Evolutionary conservation across 2,888 invertebrate species (phyloP).

Genomic region (Pimpla rufipes): DNA sequence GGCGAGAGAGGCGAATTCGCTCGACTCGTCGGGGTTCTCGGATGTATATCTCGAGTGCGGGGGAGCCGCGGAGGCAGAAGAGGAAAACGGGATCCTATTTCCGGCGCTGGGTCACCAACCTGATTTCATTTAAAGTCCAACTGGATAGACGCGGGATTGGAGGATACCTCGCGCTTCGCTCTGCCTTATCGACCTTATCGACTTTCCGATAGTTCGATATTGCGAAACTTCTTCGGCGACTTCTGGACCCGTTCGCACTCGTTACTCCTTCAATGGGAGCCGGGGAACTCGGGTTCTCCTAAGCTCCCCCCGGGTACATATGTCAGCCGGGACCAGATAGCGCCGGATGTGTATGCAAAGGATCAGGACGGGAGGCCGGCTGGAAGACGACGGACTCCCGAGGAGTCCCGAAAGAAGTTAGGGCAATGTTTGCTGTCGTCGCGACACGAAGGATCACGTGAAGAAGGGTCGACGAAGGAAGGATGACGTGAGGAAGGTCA

Average conservation of each 20-base stretch:
- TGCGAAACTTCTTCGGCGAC: conserved; percentile 56
- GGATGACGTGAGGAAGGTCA: neutral
- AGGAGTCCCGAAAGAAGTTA: neutral
- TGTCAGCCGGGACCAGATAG: neutral
- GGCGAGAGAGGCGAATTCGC: neutral
- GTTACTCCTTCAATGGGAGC: conserved; percentile 27
- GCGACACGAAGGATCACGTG: neutral
- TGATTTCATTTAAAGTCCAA: conserved; percentile 65
- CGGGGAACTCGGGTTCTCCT: conserved; percentile 18
- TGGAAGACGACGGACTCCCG: neutral
- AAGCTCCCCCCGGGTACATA: conserved; percentile 1
- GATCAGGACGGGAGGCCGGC: neutral
- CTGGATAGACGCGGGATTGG: conserved; percentile 57
- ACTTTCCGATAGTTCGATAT: conserved; percentile 65
- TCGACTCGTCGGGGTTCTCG: conserved; percentile 15
- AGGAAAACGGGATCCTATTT: conserved; percentile 58
- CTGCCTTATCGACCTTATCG: conserved; percentile 52
- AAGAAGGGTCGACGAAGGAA: neutral
- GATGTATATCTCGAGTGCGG: conserved; percentile 35
- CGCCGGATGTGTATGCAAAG: neutral
- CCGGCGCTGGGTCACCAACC: conserved; percentile 54
- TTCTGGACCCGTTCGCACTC: conserved; percentile 32
- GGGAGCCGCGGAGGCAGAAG: neutral
- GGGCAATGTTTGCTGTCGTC: neutral
- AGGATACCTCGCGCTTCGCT: conserved; percentile 42